A percentile compares a stretch with the other conserved stretches of the same genome.
These are phyloP conservation scores for Sebastes itinus DNA, from an alignment of 2,797 vertebrate genomes.

Conservation along the genomic window DNA sequence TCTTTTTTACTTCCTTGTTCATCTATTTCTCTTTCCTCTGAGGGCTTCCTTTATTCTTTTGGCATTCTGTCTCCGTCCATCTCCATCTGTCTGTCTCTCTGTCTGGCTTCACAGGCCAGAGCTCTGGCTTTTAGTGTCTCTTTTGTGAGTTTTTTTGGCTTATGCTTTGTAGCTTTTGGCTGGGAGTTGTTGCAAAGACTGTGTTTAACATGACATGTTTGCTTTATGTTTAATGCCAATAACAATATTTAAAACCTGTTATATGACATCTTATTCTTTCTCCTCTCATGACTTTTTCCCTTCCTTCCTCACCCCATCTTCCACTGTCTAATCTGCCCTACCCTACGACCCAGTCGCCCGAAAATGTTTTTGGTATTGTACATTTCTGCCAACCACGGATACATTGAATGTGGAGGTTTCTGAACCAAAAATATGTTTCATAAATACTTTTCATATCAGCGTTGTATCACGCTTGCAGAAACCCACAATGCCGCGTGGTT, in stretches of 20 bases:
- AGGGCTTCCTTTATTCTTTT: neutral
- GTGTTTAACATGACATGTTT: neutral
- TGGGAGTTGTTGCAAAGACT: neutral
- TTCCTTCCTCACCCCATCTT: neutral
- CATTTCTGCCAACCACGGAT: too few relatives aligned
- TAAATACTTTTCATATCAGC: neutral
- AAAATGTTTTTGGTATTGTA: too few relatives aligned
- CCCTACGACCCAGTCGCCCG: neutral
- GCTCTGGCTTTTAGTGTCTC: neutral
- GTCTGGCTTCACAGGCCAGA: neutral
- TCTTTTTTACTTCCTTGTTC: constrained; percentile 16
- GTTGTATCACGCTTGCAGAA: neutral
- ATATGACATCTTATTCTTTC: neutral
- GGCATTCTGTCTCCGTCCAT: neutral
- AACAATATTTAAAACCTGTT: neutral
- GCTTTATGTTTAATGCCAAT: neutral
- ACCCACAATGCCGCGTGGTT: neutral
- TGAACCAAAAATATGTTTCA: neutral
- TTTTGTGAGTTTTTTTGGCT: neutral
- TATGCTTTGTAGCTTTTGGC: neutral
- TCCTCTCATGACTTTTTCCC: neutral
- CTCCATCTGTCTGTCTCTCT: constrained; percentile 1
- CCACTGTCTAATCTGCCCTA: neutral
- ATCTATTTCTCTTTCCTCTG: constrained; percentile 22
- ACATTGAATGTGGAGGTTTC: neutral